These are phyloP conservation scores for Tyto alba DNA, from an alignment of 2,113 vertebrate species.

Conservation along the genomic window DNA sequence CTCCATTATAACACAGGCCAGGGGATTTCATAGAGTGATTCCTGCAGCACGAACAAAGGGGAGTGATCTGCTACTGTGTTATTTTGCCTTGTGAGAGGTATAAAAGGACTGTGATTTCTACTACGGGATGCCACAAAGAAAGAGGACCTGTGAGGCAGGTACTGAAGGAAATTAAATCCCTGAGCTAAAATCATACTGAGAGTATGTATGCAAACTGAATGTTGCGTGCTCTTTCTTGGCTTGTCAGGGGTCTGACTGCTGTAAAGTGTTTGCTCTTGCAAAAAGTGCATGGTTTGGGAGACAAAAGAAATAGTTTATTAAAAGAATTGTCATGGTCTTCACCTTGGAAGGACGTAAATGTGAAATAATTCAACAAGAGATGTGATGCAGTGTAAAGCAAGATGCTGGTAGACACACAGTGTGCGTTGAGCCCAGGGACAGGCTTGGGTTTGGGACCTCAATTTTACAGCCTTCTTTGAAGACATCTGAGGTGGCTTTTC, in stretches of 20 bases:
- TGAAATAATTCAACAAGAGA: not conserved
- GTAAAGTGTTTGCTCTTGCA: not conserved
- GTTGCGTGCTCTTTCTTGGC: not conserved
- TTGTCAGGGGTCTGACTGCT: not conserved
- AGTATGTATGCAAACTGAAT: not conserved
- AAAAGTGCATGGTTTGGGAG: not conserved
- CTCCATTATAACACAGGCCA: slow-evolving; percentile 7
- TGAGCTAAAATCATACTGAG: not conserved
- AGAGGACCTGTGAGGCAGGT: not conserved
- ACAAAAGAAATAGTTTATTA: not conserved
- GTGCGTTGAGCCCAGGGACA: accelerated
- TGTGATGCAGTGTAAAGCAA: not conserved
- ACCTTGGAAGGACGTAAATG: not conserved
- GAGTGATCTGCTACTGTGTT: not conserved
- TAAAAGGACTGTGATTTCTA: not conserved
- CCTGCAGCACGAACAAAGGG: not conserved
- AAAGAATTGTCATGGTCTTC: not conserved
- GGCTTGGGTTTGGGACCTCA: not conserved
- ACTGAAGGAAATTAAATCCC: not conserved
- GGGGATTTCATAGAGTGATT: not conserved
- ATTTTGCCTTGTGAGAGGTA: not conserved
- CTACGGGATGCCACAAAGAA: not conserved
- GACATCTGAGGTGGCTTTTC: not conserved
- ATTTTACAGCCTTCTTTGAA: not conserved
- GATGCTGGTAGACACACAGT: not conserved